phyloP scores from a whole-genome alignment of 2,797 vertebrate species.

The Pseudopleuronectes americanus region DNA sequence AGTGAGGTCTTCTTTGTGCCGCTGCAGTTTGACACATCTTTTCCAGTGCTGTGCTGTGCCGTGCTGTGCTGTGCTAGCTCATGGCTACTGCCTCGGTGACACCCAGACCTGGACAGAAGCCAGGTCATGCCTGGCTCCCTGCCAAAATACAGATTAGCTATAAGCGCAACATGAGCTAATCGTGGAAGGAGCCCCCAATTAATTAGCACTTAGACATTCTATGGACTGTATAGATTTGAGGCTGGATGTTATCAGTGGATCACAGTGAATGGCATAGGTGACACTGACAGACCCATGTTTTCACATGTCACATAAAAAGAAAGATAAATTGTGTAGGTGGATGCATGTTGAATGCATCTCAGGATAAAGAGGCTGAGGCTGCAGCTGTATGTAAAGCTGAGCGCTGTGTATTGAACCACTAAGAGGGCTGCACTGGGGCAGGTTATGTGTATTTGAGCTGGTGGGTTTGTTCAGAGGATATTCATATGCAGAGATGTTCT shows the following conservation, averaged over 20 bases:
- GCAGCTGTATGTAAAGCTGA: constrained; percentile 1
- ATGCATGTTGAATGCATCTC: constrained; percentile 8
- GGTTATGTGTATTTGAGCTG: constrained; percentile 6
- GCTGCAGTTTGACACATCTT: constrained; percentile 70
- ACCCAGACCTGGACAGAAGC: constrained; percentile 71
- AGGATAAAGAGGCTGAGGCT: neutral
- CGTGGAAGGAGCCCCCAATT: constrained; percentile 77
- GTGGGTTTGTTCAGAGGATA: neutral
- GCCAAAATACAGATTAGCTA: constrained; percentile 81
- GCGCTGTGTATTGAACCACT: neutral
- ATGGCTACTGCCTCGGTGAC: constrained; percentile 53
- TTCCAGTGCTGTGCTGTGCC: constrained; percentile 22
- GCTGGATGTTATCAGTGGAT: constrained; percentile 52
- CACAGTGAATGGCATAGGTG: constrained; percentile 35
- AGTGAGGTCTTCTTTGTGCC: constrained; percentile 69
- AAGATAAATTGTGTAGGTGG: neutral
- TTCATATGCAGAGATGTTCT: neutral
- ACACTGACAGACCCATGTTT: constrained; percentile 10
- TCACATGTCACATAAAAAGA: constrained; percentile 8
- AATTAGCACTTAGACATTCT: constrained; percentile 74
- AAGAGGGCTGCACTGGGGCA: neutral
- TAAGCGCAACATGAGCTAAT: constrained; percentile 82
- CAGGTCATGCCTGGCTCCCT: constrained; percentile 77
- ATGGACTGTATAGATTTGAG: constrained; percentile 59
- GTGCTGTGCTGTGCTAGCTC: constrained; percentile 36